A percentile compares a stretch with the other conserved stretches of the same genome.
These are phyloP conservation scores for Notodonta ziczac DNA, from an alignment of 2,888 invertebrate species.

Conservation along the genomic window DNA sequence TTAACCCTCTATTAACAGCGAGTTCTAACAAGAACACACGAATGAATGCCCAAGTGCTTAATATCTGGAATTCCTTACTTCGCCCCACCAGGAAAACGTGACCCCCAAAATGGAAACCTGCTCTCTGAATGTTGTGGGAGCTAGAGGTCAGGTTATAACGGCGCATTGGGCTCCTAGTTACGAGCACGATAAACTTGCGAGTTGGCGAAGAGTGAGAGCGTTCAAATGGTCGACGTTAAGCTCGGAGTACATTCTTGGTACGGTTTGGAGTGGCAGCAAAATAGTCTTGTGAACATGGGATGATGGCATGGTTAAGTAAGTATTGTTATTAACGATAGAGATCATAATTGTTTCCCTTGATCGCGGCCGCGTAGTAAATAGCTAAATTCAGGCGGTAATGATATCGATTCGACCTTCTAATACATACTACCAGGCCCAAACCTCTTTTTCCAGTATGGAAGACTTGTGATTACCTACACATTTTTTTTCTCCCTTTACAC, in stretches of 20 bases:
- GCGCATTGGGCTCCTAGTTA: constrained; percentile 69
- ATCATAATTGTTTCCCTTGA: no score
- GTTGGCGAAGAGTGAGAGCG: constrained; percentile 75
- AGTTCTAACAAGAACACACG: constrained; percentile 73
- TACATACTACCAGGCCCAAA: no score
- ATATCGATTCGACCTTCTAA: no score
- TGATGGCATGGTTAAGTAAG: no score
- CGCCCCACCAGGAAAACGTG: constrained; percentile 52
- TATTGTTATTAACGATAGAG: no score
- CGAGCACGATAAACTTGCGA: constrained; percentile 79
- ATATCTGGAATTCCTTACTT: constrained; percentile 75
- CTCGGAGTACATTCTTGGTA: constrained; percentile 73
- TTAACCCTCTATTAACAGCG: constrained; percentile 57
- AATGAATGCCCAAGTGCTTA: constrained; percentile 70
- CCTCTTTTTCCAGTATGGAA: no score
- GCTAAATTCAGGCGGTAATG: no score
- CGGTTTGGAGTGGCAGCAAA: constrained; percentile 54
- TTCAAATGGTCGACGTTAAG: constrained; percentile 78
- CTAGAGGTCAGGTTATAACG: constrained; percentile 51
- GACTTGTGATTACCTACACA: no score
- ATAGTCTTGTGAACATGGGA: neutral
- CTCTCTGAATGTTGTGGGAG: constrained; percentile 32
- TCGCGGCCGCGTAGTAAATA: no score
- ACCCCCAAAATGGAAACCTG: constrained; percentile 35
- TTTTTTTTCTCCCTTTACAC: no score